Evolutionary conservation across 2,113 vertebrate species (phyloP), one percentile per base, ranked within the genome.

Genomic region (Mastomys coucha): DNA sequence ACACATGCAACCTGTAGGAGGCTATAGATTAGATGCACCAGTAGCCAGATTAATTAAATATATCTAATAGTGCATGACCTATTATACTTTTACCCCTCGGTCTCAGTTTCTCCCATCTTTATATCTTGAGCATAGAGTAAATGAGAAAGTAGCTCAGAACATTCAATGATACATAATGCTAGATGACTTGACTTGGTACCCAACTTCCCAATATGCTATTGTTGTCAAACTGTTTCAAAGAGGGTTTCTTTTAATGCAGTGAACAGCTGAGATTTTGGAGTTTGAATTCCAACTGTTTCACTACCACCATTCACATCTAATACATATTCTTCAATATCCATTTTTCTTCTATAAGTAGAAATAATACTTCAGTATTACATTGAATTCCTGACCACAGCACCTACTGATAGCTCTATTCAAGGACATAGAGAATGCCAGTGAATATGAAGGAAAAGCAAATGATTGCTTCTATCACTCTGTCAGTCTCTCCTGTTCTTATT

Each of bases 401-500:
- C 5, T 4, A 49, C 60, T 91, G 63, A 49, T 81, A 56, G 36
- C 5, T 24, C 36, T 51, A 7, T 24, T 39, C 56, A 56, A 88
- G 75, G 33, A 56, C 45, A 39, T 7, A 63, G 26, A 0, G 39
- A 89, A 42, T 24, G 20, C 53, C 93, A 63, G 26, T 2, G 45
- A 89, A 36, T 24, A 20, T 49, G 91, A 51, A 69, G 70, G 53
- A 53, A 26, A 85, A 51, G 22, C 58, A 53, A 14, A 16, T 2
- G 10, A 42, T 85, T 49, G 11, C 17, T 58, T 24, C 1, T 33
- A 26, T 17, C 24, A 22, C 69, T 87, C 45, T 42, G 36, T n/a
- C 39, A 72, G 51, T 42, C 85, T 89, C 86, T 13, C 77, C 45
- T 87, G 22, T 26, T 95, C 42, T 65, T 96, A 53, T 90, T 60